A percentile compares a stretch with the other conserved stretches of the same genome.
phyloP scores from a whole-genome alignment of 2,797 vertebrate species.

The Delichon dasypus region DNA sequence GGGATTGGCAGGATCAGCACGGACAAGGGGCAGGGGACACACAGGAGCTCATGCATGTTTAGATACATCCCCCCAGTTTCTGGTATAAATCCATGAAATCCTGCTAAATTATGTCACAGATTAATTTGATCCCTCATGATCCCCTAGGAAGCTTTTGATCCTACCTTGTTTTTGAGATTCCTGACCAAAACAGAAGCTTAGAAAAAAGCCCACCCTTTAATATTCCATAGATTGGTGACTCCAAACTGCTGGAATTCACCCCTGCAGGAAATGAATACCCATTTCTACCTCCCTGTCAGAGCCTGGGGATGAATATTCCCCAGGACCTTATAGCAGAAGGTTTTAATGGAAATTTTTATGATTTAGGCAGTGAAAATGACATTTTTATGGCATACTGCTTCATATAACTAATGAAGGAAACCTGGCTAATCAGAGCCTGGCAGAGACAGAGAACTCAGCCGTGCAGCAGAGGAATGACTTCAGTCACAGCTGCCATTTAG shows the following conservation, averaged over 20 bases:
- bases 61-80: not conserved
- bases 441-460: not conserved
- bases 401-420: slow-evolving; percentile 15
- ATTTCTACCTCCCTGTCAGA: not conserved
- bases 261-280: not conserved
- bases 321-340: not conserved
- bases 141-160: not conserved
- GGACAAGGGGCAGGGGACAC: not conserved
- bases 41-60: not conserved
- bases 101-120: not conserved
- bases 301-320: not conserved
- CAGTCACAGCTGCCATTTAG: not conserved
- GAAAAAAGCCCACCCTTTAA: not conserved
- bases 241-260: not conserved
- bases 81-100: not conserved
- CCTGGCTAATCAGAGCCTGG: not conserved
- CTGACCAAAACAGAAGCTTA: not conserved
- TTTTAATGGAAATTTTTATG: slow-evolving; percentile 10
- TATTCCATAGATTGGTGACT: not conserved
- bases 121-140: not conserved
- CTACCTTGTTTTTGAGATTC: not conserved
- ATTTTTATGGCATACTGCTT: slow-evolving; percentile 1
- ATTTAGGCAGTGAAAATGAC: not conserved
- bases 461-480: not conserved
- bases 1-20: not conserved